Conservation (phyloP, 2,888 invertebrate species). For the Ophraella communa region DNA sequence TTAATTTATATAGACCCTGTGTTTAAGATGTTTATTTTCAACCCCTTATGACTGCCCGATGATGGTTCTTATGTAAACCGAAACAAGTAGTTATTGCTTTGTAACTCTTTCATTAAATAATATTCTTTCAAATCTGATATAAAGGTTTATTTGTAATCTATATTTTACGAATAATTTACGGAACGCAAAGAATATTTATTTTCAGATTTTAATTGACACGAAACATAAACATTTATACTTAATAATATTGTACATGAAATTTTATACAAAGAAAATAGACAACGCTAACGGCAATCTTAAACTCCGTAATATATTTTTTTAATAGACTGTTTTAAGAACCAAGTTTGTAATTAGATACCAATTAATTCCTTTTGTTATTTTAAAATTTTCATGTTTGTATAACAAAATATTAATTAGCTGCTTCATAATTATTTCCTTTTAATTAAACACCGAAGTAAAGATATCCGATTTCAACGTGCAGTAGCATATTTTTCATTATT, state of each 20-base stretch:
- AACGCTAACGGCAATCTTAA: background rate
- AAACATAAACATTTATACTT: background rate
- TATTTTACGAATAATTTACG: too few species aligned
- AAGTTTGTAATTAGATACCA: constrained; percentile 40
- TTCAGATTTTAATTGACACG: too few species aligned
- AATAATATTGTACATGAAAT: background rate
- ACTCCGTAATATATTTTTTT: constrained; percentile 33
- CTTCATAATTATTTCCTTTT: constrained; percentile 24
- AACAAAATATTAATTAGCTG: constrained; percentile 41
- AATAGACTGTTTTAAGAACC: constrained; percentile 37
- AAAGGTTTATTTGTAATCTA: too few species aligned
- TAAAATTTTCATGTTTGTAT: constrained; percentile 42
- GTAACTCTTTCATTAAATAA: too few species aligned
- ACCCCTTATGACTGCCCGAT: too few species aligned
- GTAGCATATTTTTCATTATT: background rate
- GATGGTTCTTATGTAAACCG: too few species aligned
- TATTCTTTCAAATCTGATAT: too few species aligned
- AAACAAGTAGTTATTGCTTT: too few species aligned
- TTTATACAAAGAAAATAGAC: background rate
- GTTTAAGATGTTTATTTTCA: too few species aligned
- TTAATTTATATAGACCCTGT: too few species aligned
- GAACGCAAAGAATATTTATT: too few species aligned
- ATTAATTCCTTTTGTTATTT: constrained; percentile 45
- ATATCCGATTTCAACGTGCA: constrained; percentile 3
- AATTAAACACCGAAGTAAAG: constrained; percentile 17